Conservation (phyloP, 2,797 vertebrate genomes). For the Heteromormyrus szaboi region DNA sequence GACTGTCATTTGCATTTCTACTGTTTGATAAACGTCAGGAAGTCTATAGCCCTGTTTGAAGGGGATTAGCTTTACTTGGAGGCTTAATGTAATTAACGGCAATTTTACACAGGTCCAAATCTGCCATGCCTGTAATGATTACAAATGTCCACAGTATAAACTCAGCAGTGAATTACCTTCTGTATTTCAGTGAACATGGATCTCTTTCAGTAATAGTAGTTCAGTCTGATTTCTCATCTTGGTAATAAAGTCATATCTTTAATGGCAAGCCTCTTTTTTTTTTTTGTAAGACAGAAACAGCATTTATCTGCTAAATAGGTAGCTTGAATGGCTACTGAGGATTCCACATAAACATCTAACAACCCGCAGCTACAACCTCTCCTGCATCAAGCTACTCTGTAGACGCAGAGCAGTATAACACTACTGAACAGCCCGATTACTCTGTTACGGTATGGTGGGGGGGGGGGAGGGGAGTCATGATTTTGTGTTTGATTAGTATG, state of each 20-base stretch:
- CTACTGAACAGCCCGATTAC: not conserved
- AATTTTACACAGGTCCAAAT: not conserved
- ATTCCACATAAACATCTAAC: not conserved
- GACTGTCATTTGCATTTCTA: constrained; percentile 39
- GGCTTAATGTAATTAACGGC: not conserved
- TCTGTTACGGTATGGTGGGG: not conserved
- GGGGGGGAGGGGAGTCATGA: not conserved
- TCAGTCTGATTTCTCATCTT: not conserved
- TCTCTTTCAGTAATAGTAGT: not conserved
- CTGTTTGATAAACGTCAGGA: constrained; percentile 30
- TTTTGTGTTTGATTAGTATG: not conserved
- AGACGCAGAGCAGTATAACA: not conserved
- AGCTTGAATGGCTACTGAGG: not conserved
- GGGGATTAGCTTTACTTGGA: not conserved
- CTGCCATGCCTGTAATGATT: not conserved
- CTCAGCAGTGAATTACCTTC: not conserved
- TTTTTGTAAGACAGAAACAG: not conserved
- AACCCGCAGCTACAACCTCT: not conserved
- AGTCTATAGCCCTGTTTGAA: not conserved
- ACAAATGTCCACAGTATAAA: not conserved
- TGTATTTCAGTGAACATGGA: not conserved
- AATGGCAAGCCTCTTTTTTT: not conserved
- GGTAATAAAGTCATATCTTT: not conserved
- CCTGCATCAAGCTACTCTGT: not conserved
- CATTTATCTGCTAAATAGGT: not conserved